Evolutionary conservation across 2,888 invertebrate species (phyloP).

Genomic region (Cactoblastis cactorum): DNA sequence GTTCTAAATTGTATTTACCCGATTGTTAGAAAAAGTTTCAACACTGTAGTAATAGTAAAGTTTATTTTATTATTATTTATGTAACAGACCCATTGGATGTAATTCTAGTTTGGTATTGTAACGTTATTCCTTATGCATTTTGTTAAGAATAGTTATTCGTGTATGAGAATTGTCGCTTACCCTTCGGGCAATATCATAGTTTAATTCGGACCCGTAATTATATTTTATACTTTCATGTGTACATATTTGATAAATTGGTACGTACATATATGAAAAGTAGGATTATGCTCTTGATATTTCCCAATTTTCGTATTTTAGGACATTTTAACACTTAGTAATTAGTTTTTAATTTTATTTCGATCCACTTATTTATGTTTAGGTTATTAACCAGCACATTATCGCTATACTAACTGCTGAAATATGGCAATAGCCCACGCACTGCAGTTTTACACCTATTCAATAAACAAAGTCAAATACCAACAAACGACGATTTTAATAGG

Average conservation of each 20-base stretch:
- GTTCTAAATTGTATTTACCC: no score
- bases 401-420: neutral
- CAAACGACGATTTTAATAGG: no score
- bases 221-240: constrained; percentile 47
- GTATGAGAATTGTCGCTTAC: constrained; percentile 41
- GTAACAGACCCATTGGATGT: constrained; percentile 31
- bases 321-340: constrained; percentile 49
- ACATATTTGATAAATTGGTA: constrained; percentile 33
- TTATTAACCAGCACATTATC: constrained; percentile 56
- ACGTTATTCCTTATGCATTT: constrained; percentile 42
- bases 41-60: constrained; percentile 4
- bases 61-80: constrained; percentile 28
- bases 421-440: neutral
- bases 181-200: constrained; percentile 1
- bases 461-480: no score
- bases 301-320: constrained; percentile 31
- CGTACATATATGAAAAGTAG: constrained; percentile 28
- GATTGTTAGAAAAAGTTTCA: no score
- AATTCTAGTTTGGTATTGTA: constrained; percentile 33
- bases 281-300: constrained; percentile 20
- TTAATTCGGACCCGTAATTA: constrained; percentile 5
- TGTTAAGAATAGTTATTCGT: constrained; percentile 43
- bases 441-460: no score
- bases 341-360: constrained; percentile 47
- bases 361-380: constrained; percentile 58